Evolutionary conservation across 2,888 invertebrate species (phyloP), one percentile per base, ranked within the genome.

Genomic region (Cosmia trapezina): DNA sequence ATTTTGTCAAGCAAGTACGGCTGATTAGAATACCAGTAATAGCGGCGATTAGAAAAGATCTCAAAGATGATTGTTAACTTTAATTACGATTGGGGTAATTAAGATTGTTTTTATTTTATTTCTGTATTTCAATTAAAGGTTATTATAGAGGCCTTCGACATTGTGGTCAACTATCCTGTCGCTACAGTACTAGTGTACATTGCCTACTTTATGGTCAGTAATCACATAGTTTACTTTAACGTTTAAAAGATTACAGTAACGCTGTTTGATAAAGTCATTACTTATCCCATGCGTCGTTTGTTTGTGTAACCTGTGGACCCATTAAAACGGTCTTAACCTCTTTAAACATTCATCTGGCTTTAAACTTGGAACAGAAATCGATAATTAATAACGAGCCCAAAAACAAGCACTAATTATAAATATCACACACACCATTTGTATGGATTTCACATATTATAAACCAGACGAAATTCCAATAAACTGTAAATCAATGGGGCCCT

Each of bases 1-100:
- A 84, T 85, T 85, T 85, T 85, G 85, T 85, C 82, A 85, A 85
- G 84, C 84, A 85, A 84, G 82, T 81, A 76, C 54, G 41, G 63
- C 86, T 85, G 80, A 85, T 85, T 85, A 73, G 76, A 84, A 85
- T 85, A 75, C 67, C 67, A 72, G 67, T 84, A 75, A 78, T 76
- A 67, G 73, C 71, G 12, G 45, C 70, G 75, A 82, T 84, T 85
- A 84, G 76, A 84, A 83, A 85, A 85, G 62, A 84, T 84, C 73
- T 85, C 62, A 28, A 51, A 74, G 80, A 80, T 76, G 68, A 72
- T 78, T 83, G 84, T 69, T 83, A 9, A 47, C 63, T 78, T 66
- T 85, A 85, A 85, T 84, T 84, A 78, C 74, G 62, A 70, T 75
- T 70, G 62, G 64, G 64, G 66, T 85, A 85, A 85, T 85, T 41